These are phyloP conservation scores for Lota lota DNA, from an alignment of 2,113 vertebrate species.

Conservation along the genomic window DNA sequence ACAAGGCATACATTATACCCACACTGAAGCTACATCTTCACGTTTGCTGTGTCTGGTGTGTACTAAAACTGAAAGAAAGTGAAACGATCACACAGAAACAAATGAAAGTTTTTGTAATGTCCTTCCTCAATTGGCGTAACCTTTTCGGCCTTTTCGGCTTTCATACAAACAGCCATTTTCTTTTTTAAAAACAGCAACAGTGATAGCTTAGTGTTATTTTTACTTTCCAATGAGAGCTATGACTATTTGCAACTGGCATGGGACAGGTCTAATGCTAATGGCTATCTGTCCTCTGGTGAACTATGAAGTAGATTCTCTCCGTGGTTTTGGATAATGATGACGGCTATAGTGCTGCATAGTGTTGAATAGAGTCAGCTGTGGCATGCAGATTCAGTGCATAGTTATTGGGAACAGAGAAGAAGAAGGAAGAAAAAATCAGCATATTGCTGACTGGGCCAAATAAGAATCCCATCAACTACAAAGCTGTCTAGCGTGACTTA, in stretches of 20 bases:
- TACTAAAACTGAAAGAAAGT: constrained; percentile 6
- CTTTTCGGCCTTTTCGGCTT: too few species aligned
- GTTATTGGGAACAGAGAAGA: constrained; percentile 21
- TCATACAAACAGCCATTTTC: too few species aligned
- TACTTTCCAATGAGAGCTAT: too few species aligned
- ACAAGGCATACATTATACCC: constrained; percentile 22
- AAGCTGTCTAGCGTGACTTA: constrained; percentile 42
- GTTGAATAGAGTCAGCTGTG: neutral
- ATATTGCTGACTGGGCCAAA: constrained; percentile 59
- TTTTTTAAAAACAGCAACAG: too few species aligned
- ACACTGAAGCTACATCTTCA: constrained; percentile 22
- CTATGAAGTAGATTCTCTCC: constrained; percentile 38
- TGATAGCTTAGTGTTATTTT: too few species aligned
- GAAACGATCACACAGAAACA: constrained; percentile 50
- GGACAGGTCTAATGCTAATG: constrained; percentile 29
- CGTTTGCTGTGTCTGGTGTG: constrained; percentile 29
- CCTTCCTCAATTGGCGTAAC: constrained; percentile 10
- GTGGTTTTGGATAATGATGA: constrained; percentile 24
- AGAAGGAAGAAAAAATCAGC: constrained; percentile 34
- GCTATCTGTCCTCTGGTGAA: constrained; percentile 39
- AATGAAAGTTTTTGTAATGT: constrained; percentile 53
- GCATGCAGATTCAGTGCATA: constrained; percentile 14
- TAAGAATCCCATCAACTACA: constrained; percentile 51
- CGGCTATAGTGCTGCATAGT: constrained; percentile 29
- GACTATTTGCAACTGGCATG: too few species aligned